Evolutionary conservation across 2,888 invertebrate genomes (phyloP).

Genomic region (Eupithecia dodoneata): DNA sequence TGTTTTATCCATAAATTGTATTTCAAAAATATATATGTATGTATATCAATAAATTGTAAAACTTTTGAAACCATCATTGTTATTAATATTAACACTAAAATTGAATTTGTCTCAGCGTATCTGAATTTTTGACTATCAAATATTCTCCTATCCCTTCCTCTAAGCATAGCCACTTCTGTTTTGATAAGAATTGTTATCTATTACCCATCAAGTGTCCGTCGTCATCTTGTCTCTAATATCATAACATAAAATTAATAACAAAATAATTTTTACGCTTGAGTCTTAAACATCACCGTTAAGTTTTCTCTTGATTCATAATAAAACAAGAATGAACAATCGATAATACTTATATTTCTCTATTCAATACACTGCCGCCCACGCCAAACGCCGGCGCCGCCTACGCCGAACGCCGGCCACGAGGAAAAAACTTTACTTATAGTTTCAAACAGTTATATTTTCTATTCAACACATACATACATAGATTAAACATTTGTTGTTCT

Average conservation of each 20-base stretch:
- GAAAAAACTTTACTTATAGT: conserved; percentile 67
- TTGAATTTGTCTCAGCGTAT: not conserved
- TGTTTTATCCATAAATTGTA: not conserved
- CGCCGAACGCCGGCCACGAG: conserved; percentile 59
- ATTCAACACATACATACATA: conserved; percentile 78
- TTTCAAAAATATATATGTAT: not conserved
- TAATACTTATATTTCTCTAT: conserved; percentile 79
- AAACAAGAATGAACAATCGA: conserved; percentile 65
- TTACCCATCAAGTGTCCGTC: too few relatives aligned
- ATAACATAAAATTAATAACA: too few relatives aligned
- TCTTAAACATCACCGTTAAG: not conserved
- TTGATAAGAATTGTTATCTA: too few relatives aligned
- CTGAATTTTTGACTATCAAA: not conserved
- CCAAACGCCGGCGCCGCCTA: conserved; percentile 34
- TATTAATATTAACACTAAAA: too few relatives aligned
- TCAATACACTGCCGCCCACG: conserved; percentile 70
- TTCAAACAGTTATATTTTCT: conserved; percentile 77
- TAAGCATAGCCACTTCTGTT: too few relatives aligned
- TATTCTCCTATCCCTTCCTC: not conserved
- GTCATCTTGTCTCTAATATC: too few relatives aligned
- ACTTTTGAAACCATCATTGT: too few relatives aligned
- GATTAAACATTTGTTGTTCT: conserved; percentile 59
- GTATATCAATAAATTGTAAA: not conserved
- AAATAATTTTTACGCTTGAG: not conserved
- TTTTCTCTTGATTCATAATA: conserved; percentile 45